Evolutionary conservation across 2,888 invertebrate genomes (phyloP).

Genomic region (Parnassius smintheus): DNA sequence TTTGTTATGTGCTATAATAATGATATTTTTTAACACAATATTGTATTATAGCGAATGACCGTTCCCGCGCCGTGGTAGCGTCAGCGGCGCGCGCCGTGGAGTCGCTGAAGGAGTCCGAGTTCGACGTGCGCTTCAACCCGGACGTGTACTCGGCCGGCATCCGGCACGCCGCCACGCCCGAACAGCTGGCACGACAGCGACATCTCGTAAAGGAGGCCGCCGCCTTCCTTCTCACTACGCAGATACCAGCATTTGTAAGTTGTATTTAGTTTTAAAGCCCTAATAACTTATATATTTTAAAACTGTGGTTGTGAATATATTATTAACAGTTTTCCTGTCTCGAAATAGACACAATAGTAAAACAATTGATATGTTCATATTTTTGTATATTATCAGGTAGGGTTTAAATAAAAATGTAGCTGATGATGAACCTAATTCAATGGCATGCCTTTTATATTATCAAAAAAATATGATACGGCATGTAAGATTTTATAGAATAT

Average conservation of each 20-base stretch:
- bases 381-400: no score
- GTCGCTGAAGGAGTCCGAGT: conserved; percentile 96
- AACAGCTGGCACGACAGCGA: conserved; percentile 89
- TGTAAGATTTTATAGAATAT: no score
- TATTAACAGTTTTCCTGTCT: no score
- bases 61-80: conserved; percentile 92
- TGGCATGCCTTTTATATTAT: no score
- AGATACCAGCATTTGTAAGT: conserved; percentile 96
- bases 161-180: conserved; percentile 86
- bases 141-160: conserved; percentile 98
- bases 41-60: conserved; percentile 83
- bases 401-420: no score
- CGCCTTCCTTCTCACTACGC: conserved; percentile 94
- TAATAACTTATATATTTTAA: no score
- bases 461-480: no score
- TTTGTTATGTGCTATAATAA: no score
- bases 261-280: not conserved
- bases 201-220: conserved; percentile 97
- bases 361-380: no score
- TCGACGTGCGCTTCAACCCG: conserved; percentile 98
- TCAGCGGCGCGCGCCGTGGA: conserved; percentile 95
- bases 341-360: no score
- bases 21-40: not conserved
- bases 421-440: no score
- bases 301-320: no score